phyloP scores from a whole-genome alignment of 2,888 invertebrate genomes.

The Adelphocoris suturalis region DNA sequence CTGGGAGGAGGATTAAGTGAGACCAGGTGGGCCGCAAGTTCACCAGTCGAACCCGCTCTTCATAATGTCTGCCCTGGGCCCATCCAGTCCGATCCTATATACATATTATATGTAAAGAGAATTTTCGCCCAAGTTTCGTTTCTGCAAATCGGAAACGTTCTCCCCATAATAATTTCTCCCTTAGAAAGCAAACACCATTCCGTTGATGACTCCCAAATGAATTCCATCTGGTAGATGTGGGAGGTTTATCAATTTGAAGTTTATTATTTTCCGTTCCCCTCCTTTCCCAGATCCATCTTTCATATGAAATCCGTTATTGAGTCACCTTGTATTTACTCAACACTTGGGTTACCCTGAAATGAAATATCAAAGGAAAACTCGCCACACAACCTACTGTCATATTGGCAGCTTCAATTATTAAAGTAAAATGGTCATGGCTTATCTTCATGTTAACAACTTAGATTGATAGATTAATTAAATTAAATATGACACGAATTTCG shows the following conservation, averaged over 20 bases:
- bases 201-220: not conserved
- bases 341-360: no score
- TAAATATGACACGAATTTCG: no score
- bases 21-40: not conserved
- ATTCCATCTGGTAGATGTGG: not conserved
- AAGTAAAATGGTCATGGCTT: no score
- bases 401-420: no score
- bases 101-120: not conserved
- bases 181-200: conserved; percentile 4
- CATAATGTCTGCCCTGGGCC: conserved; percentile 13
- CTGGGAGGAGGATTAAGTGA: conserved; percentile 27
- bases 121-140: not conserved
- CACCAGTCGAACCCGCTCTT: conserved; percentile 17
- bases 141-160: not conserved
- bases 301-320: no score
- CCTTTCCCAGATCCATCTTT: no score
- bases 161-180: not conserved
- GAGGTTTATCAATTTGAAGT: not conserved
- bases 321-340: no score
- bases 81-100: not conserved
- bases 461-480: no score
- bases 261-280: not conserved
- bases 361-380: no score
- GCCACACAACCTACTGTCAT: no score
- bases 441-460: no score